These are phyloP conservation scores for Listronotus oregonensis DNA, from an alignment of 1,140 invertebrate species.

Conservation along the genomic window DNA sequence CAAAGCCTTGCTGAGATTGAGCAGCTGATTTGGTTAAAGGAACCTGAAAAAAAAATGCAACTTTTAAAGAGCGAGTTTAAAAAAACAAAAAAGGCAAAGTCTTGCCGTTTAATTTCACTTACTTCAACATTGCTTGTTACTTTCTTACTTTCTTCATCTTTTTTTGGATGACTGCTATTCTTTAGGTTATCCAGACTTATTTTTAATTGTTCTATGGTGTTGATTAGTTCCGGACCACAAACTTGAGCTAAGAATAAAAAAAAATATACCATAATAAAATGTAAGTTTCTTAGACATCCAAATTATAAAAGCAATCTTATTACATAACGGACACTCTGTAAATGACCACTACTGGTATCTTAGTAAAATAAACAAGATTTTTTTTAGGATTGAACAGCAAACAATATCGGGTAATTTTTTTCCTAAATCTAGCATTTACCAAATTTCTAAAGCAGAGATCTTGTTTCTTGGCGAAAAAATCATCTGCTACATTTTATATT, in stretches of 20 bases:
- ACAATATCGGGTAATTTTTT: too few relatives aligned
- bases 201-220: slow-evolving; percentile 61
- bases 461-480: not conserved
- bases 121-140: slow-evolving; percentile 34
- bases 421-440: too few relatives aligned
- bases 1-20: slow-evolving; percentile 16
- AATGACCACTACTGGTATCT: too few relatives aligned
- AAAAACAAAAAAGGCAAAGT: not conserved
- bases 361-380: too few relatives aligned
- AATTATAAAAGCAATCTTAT: too few relatives aligned
- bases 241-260: slow-evolving; percentile 32
- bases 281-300: too few relatives aligned
- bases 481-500: not conserved
- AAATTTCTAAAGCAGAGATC: too few relatives aligned
- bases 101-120: not conserved
- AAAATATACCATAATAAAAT: not conserved
- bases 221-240: slow-evolving; percentile 57
- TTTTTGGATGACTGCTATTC: slow-evolving; percentile 54
- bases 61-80: not conserved
- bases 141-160: slow-evolving; percentile 49
- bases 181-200: slow-evolving; percentile 63
- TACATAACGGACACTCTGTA: too few relatives aligned
- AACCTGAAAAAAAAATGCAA: slow-evolving; percentile 15
- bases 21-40: slow-evolving; percentile 8
- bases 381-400: too few relatives aligned